Conservation (phyloP, 2,113 vertebrate genomes). For the Bettongia penicillata region DNA sequence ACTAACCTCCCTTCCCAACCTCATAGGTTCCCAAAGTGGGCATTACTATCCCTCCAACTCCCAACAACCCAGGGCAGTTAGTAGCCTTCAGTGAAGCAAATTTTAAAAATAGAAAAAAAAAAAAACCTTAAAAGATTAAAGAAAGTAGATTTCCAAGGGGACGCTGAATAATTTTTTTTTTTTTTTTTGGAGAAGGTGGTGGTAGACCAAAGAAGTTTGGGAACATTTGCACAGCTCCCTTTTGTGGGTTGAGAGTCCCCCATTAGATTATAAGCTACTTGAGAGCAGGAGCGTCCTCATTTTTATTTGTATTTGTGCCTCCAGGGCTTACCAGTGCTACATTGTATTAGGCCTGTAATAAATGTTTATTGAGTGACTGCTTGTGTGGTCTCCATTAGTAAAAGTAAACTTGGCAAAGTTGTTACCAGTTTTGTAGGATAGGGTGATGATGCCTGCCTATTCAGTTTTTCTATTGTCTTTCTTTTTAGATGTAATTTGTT, state of each 20-base stretch:
- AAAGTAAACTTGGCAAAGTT: too few relatives aligned
- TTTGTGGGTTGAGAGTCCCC: neutral
- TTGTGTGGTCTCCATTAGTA: neutral
- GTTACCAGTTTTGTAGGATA: neutral
- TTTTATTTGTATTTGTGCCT: neutral
- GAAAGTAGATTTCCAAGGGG: too few relatives aligned
- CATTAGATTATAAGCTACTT: neutral
- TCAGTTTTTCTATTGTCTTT: neutral
- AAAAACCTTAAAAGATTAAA: too few relatives aligned
- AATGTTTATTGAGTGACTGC: neutral
- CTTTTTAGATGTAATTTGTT: neutral
- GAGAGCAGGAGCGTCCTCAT: neutral
- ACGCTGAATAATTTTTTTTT: too few relatives aligned
- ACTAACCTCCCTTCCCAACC: neutral
- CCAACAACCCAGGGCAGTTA: too few relatives aligned
- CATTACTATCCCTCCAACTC: too few relatives aligned
- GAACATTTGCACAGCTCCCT: neutral
- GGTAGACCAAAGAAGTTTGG: too few relatives aligned
- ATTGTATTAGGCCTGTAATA: neutral
- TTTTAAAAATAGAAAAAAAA: too few relatives aligned
- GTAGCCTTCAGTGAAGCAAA: too few relatives aligned
- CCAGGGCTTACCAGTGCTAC: neutral
- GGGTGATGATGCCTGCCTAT: too few relatives aligned
- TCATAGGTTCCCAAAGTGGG: too few relatives aligned
- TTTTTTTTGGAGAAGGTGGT: too few relatives aligned